Conservation (phyloP, 2,797 vertebrate species). For the Chrosomus eos region DNA sequence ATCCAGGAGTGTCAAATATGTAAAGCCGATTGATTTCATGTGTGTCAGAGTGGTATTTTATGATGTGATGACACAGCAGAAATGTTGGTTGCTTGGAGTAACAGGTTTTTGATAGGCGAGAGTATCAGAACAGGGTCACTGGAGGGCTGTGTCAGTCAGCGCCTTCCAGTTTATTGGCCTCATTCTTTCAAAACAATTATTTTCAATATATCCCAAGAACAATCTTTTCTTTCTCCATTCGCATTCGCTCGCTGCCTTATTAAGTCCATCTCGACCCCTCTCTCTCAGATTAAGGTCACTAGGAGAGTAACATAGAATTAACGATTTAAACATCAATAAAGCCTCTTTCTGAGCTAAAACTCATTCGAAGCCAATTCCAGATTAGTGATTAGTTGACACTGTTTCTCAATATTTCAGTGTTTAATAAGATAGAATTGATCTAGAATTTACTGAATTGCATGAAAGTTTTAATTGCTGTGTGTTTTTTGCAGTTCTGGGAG, state of each 20-base stretch:
- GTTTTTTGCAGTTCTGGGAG: slow-evolving; percentile 82
- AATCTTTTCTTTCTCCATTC: slow-evolving; percentile 47
- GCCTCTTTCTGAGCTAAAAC: slow-evolving; percentile 7
- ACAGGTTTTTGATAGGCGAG: slow-evolving; percentile 71
- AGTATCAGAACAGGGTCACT: slow-evolving; percentile 62
- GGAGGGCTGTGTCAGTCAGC: slow-evolving; percentile 73
- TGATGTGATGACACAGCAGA: slow-evolving; percentile 25
- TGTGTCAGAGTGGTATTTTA: slow-evolving; percentile 3
- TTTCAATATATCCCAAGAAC: slow-evolving; percentile 55
- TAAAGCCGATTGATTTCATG: neutral
- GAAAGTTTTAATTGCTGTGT: slow-evolving; percentile 10
- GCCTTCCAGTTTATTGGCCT: slow-evolving; percentile 69
- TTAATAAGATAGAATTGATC: neutral
- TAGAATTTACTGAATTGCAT: neutral
- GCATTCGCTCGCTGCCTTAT: neutral
- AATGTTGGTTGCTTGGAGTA: slow-evolving; percentile 58
- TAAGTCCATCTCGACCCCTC: slow-evolving; percentile 19
- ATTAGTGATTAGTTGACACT: neutral
- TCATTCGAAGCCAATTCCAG: neutral
- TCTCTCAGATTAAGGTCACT: slow-evolving; percentile 64
- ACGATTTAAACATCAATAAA: slow-evolving; percentile 27
- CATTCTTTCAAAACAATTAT: slow-evolving; percentile 72
- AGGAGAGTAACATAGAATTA: slow-evolving; percentile 6
- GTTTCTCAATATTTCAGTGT: neutral
- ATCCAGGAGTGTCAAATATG: neutral